These are phyloP conservation scores for Neomonachus schauinslandi DNA, from an alignment of 2,113 vertebrate genomes.

Conservation along the genomic window DNA sequence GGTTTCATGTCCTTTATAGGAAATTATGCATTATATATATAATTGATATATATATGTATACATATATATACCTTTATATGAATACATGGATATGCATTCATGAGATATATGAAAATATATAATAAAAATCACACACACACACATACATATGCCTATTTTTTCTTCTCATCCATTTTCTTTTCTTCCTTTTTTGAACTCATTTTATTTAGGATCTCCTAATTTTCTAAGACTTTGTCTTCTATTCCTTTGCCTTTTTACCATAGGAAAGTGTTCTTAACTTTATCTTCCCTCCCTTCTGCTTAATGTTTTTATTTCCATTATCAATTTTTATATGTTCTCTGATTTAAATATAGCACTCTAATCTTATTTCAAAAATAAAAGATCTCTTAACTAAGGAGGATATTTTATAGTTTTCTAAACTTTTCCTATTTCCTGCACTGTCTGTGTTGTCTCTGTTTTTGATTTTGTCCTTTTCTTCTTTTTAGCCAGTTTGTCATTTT, in stretches of 20 bases:
- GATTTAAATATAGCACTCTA: neutral
- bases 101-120: neutral
- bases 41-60: neutral
- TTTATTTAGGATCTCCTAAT: neutral
- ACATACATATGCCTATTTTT: neutral
- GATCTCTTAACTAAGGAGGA: neutral
- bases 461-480: neutral
- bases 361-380: slow-evolving; percentile 10
- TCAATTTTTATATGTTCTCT: neutral
- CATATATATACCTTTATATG: neutral
- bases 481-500: neutral
- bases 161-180: neutral
- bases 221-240: neutral
- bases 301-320: neutral
- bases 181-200: neutral
- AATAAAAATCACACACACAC: neutral
- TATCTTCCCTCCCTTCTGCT: neutral
- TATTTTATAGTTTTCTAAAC: neutral
- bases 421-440: neutral
- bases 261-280: neutral
- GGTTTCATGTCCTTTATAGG: neutral
- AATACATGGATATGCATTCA: neutral
- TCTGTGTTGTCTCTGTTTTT: neutral
- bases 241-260: neutral
- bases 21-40: neutral